phyloP scores from a whole-genome alignment of 2,888 invertebrate species.

The Omphaloscelis lunosa region DNA sequence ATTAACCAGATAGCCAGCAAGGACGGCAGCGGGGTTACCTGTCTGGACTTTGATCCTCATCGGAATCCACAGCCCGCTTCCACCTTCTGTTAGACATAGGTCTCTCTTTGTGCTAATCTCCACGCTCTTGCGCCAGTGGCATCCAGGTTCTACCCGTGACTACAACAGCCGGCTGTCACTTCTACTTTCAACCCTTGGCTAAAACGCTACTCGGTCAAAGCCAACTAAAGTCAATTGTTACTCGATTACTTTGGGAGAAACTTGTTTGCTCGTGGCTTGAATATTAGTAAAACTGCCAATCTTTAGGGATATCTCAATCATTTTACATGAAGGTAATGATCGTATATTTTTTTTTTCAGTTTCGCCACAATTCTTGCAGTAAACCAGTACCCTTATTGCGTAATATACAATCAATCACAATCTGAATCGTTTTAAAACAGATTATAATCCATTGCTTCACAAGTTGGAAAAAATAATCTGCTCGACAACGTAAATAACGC shows the following conservation, averaged over 20 bases:
- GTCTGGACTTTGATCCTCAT: neutral
- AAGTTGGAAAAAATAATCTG: too few relatives aligned
- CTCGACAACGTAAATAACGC: too few relatives aligned
- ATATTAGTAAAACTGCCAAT: neutral
- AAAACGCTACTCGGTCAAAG: neutral
- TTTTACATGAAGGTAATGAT: neutral
- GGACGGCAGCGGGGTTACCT: too few relatives aligned
- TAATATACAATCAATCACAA: too few relatives aligned
- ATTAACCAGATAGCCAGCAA: neutral
- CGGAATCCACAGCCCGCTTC: too few relatives aligned
- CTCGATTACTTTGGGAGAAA: neutral
- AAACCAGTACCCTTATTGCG: too few relatives aligned
- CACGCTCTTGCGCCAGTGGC: neutral
- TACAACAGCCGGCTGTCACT: neutral
- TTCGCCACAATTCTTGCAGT: too few relatives aligned
- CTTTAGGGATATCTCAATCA: neutral
- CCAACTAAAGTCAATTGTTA: neutral
- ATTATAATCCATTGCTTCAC: too few relatives aligned
- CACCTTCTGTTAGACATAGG: neutral
- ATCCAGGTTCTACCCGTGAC: neutral
- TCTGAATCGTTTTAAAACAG: too few relatives aligned
- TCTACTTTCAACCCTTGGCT: neutral
- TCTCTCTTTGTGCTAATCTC: too few relatives aligned
- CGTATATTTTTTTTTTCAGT: too few relatives aligned
- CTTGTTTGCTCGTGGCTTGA: neutral